Conservation (phyloP, 2,888 invertebrate genomes). For the Drosophila flavopinicola region DNA sequence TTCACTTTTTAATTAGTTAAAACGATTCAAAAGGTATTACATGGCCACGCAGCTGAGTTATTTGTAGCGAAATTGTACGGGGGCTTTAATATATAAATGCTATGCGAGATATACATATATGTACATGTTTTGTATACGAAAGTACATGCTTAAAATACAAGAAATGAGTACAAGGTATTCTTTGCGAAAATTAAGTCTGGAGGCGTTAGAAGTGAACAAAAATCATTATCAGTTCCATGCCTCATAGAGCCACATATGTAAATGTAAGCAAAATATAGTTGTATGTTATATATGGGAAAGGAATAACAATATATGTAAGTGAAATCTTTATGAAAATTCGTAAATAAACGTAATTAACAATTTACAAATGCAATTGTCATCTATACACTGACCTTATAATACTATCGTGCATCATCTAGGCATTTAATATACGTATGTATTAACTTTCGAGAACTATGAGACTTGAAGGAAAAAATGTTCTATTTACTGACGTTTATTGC, state of each 20-base stretch:
- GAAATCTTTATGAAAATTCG: too few species aligned
- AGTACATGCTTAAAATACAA: slow-evolving; percentile 1
- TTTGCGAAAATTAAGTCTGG: not conserved
- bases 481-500: slow-evolving; percentile 57
- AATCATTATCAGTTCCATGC: slow-evolving; percentile 28
- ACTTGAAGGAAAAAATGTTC: slow-evolving; percentile 56
- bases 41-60: slow-evolving; percentile 35
- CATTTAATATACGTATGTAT: slow-evolving; percentile 42
- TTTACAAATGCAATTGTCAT: slow-evolving; percentile 30
- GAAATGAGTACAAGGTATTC: not conserved
- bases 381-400: slow-evolving; percentile 53
- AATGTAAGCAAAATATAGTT: slow-evolving; percentile 7
- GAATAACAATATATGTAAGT: too few species aligned
- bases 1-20: slow-evolving; percentile 75
- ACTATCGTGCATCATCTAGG: slow-evolving; percentile 57
- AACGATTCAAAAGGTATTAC: slow-evolving; percentile 65
- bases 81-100: slow-evolving; percentile 1
- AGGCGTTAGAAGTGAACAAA: slow-evolving; percentile 1
- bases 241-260: slow-evolving; percentile 28
- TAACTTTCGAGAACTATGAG: slow-evolving; percentile 58
- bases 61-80: slow-evolving; percentile 25
- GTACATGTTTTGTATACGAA: not conserved
- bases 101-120: slow-evolving; percentile 26
- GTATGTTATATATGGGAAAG: too few species aligned
- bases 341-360: slow-evolving; percentile 5